Evolutionary conservation across 2,888 invertebrate genomes (phyloP).

Genomic region (Pollenia labialis): DNA sequence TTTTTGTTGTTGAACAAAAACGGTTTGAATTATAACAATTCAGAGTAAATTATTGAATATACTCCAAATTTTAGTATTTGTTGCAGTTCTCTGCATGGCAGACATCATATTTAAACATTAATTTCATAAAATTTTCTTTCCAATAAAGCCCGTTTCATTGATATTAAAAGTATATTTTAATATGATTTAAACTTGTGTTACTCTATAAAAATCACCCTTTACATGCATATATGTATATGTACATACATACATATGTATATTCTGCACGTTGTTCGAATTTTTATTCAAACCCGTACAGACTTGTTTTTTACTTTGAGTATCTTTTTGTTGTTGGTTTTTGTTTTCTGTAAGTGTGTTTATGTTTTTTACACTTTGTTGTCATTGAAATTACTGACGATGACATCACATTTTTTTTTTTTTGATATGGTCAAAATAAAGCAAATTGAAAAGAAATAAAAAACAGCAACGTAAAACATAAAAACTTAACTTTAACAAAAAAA

Average conservation of each 20-base stretch:
- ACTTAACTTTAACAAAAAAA: constrained; percentile 29
- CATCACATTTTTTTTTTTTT: constrained; percentile 64
- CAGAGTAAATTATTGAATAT: no score
- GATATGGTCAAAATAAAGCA: constrained; percentile 54
- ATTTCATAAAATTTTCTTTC: no score
- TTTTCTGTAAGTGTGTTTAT: constrained; percentile 12
- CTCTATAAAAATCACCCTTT: no score
- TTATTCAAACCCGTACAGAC: constrained; percentile 1
- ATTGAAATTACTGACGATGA: constrained; percentile 66
- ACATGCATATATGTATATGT: background rate
- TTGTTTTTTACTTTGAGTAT: constrained; percentile 39
- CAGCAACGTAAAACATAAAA: constrained; percentile 23
- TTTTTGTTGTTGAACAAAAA: no score
- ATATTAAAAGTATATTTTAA: no score
- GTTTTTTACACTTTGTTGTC: constrained; percentile 56
- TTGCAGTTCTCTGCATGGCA: no score
- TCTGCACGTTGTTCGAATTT: constrained; percentile 39
- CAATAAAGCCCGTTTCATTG: no score
- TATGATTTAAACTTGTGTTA: no score
- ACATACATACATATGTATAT: constrained; percentile 9
- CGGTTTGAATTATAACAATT: no score
- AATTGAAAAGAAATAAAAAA: constrained; percentile 17
- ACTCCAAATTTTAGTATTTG: no score
- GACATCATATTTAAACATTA: no score
- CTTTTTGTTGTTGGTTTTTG: constrained; percentile 25